Conservation (phyloP, 2,888 invertebrate species). For the Lithophane socia region DNA sequence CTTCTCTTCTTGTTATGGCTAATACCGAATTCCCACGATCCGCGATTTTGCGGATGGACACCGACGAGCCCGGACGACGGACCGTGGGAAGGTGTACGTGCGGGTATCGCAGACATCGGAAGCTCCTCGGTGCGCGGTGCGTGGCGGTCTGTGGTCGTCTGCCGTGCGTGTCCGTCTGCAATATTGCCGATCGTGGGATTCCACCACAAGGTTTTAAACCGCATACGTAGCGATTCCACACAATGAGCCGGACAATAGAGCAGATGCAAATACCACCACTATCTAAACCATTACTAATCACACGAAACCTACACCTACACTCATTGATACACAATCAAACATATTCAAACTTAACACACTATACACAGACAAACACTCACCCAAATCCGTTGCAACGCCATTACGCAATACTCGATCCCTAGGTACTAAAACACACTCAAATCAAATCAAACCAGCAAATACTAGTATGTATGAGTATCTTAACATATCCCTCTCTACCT, state of each 20-base stretch:
- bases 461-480: slow-evolving; percentile 2
- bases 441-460: neutral
- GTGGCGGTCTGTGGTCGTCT: too few species aligned
- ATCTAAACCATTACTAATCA: slow-evolving; percentile 1
- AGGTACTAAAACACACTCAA: slow-evolving; percentile 35
- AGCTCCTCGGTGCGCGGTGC: too few species aligned
- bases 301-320: neutral
- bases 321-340: neutral
- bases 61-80: too few species aligned
- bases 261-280: neutral
- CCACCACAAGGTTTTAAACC: neutral
- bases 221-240: neutral
- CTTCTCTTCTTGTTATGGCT: neutral
- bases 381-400: slow-evolving; percentile 4
- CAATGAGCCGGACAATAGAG: neutral
- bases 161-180: too few species aligned
- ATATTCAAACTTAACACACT: neutral
- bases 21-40: too few species aligned
- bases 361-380: neutral
- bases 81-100: too few species aligned
- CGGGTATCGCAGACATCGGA: too few species aligned
- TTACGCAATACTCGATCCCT: neutral
- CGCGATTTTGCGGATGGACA: too few species aligned
- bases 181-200: too few species aligned
- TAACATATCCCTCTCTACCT: slow-evolving; percentile 37